Evolutionary conservation across 2,888 invertebrate genomes (phyloP), one percentile per base, ranked within the genome.

Genomic region (Pegoplata infirma): DNA sequence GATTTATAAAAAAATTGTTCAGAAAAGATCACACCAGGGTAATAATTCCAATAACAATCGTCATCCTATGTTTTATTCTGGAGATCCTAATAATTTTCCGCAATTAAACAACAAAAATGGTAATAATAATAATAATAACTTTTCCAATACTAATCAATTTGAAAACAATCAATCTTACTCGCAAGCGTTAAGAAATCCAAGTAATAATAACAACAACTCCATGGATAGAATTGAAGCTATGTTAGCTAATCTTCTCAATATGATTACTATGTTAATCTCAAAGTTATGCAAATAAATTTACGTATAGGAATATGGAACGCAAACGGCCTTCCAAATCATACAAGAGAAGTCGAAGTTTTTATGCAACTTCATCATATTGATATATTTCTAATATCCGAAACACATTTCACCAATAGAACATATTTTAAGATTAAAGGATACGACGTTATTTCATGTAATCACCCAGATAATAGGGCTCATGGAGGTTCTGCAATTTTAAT

Each of bases 401-500:
- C 58, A 17, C 14, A 40, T 58, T 58, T 58, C 40, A 58, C 40
- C 6, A 40, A 21, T 19, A 36, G 21, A 58, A 40, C n/a, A 16
- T 36, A 40, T 12, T 58, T 40, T 19, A 56, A 36, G 19, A 56
- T 56, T 36, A 36, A 36, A 28, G 56, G n/a, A n/a, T 56, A 28
- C n/a, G 32, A 56, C 4, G 4, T 56, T 36, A 32, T 56, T 19
- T 5, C 17, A 12, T 32, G 36, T 10, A 56, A 56, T 16, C 36
- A 32, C 32, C 16, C 55, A 8, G 55, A 16, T 55, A 10, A 55
- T 8, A 55, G 32, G n/a, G n/a, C n/a, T n/a, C 25, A 25, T 25
- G 25, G 25, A 25, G 5, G 25, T 25, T 25, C 25, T 25, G 25
- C 25, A 10, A 69, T 76, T 19, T n/a, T 80, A 21, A 75, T 75